Percentiles rank a stretch among this genome's conserved stretches.
Conservation (phyloP, 2,797 vertebrate species). For the Sebastes umbrosus region DNA sequence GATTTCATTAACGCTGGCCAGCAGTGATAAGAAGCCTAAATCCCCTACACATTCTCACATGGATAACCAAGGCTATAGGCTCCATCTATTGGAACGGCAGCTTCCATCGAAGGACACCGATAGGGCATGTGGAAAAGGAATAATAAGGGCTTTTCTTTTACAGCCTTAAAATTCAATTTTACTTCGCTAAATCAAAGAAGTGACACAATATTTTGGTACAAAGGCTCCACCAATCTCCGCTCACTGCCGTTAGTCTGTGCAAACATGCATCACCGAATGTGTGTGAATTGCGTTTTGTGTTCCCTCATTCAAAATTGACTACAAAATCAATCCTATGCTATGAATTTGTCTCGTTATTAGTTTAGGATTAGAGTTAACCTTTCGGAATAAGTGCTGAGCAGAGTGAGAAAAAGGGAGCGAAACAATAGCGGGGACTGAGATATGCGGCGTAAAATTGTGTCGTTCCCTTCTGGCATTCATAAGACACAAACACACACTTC, state of each 20-base stretch:
- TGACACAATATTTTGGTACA: neutral
- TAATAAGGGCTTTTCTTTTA: neutral
- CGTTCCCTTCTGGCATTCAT: neutral
- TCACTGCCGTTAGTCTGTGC: neutral
- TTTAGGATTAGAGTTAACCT: slow-evolving; percentile 40
- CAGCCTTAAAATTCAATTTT: neutral
- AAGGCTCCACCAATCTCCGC: neutral
- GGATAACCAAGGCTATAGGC: slow-evolving; percentile 18
- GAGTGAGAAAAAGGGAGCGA: neutral
- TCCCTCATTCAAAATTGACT: neutral
- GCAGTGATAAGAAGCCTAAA: slow-evolving; percentile 44
- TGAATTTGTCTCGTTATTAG: slow-evolving; percentile 8
- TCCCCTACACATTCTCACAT: slow-evolving; percentile 28
- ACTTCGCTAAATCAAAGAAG: neutral
- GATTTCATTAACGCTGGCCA: slow-evolving; percentile 35
- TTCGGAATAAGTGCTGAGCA: slow-evolving; percentile 8
- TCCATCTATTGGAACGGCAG: slow-evolving; percentile 12
- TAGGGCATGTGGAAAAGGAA: neutral
- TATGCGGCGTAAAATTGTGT: neutral
- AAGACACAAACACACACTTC: neutral
- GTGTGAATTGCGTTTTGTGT: neutral
- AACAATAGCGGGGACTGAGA: slow-evolving; percentile 21
- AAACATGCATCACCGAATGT: neutral
- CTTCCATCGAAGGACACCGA: slow-evolving; percentile 13
- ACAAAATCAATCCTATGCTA: neutral